Conservation (phyloP, 2,113 vertebrate species). For the Equus quagga region DNA sequence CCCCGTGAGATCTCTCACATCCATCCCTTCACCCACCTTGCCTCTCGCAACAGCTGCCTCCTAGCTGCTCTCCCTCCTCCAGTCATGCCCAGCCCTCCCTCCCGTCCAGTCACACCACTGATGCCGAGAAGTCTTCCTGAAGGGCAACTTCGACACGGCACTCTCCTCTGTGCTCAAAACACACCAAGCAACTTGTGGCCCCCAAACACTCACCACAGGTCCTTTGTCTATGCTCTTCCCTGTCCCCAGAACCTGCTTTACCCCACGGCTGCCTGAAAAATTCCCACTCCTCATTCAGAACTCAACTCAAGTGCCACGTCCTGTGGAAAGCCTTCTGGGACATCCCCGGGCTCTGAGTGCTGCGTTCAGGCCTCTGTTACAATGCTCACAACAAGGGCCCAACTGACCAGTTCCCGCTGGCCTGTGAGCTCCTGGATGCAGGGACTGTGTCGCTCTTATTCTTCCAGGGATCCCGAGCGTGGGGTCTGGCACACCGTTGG, state of each 20-base stretch:
- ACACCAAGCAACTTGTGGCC: neutral
- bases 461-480: neutral
- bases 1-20: accelerated
- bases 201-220: neutral
- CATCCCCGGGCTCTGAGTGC: neutral
- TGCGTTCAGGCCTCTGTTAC: neutral
- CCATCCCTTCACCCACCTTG: too few species aligned
- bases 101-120: accelerated
- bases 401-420: accelerated
- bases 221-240: accelerated
- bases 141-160: accelerated
- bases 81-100: accelerated
- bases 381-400: neutral
- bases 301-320: neutral
- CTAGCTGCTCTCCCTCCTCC: neutral
- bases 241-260: neutral
- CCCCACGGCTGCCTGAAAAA: neutral
- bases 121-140: neutral
- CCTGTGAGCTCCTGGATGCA: accelerated
- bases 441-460: neutral
- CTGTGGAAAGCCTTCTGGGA: neutral
- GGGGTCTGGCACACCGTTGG: neutral
- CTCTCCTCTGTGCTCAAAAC: neutral
- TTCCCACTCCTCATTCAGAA: neutral
- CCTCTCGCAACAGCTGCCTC: neutral